These are phyloP conservation scores for Alexandromys fortis DNA, from an alignment of 2,113 vertebrate species.

Conservation along the genomic window DNA sequence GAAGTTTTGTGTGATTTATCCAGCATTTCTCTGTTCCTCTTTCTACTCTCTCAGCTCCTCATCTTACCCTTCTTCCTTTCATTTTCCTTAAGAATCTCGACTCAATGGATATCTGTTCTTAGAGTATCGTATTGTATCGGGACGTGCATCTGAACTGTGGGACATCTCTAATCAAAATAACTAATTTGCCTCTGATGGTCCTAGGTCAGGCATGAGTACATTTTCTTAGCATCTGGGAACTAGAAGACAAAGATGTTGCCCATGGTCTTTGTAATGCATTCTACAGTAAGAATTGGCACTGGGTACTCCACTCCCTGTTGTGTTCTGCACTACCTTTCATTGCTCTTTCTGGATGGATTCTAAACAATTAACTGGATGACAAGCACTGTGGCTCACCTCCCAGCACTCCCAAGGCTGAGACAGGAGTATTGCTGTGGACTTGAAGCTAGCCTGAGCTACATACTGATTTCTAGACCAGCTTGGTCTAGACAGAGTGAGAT, in stretches of 20 bases:
- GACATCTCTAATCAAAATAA: neutral
- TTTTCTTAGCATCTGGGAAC: neutral
- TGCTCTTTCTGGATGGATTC: neutral
- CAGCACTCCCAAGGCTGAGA: neutral
- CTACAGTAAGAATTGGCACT: neutral
- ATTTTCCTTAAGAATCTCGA: neutral
- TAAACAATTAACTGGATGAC: neutral
- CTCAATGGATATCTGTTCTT: neutral
- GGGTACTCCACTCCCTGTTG: neutral
- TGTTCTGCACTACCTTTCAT: neutral
- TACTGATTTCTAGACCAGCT: neutral
- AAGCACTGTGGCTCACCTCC: no score
- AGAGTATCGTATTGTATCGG: neutral
- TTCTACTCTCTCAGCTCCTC: rapidly evolving
- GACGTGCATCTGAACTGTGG: neutral
- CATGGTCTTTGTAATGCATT: neutral
- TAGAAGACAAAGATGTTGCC: neutral
- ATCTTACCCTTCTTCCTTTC: neutral
- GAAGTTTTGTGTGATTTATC: neutral
- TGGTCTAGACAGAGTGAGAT: neutral
- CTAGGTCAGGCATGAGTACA: neutral
- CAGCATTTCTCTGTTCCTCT: neutral
- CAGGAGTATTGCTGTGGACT: neutral
- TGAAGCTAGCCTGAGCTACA: neutral
- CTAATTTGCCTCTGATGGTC: neutral